phyloP scores from a whole-genome alignment of 2,113 vertebrate genomes.

The Butorides virescens region DNA sequence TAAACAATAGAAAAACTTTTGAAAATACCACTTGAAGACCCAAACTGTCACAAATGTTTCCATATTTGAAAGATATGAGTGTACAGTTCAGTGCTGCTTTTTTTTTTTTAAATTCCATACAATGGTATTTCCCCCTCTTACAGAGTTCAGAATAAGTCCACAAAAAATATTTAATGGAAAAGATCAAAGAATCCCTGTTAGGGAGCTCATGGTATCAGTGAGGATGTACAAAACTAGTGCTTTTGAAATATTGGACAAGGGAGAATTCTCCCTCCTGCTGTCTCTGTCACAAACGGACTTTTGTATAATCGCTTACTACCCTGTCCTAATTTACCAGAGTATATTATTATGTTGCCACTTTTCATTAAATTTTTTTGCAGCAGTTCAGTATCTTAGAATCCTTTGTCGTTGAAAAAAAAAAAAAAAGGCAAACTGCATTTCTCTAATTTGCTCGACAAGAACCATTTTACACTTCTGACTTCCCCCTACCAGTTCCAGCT shows the following conservation, averaged over 20 bases:
- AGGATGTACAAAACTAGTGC: constrained; percentile 36
- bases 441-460: constrained; percentile 26
- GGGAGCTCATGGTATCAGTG: constrained; percentile 31
- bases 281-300: constrained; percentile 66
- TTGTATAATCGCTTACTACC: constrained; percentile 60
- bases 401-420: background rate
- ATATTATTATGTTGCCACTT: constrained; percentile 59
- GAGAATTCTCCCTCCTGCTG: constrained; percentile 60
- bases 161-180: constrained; percentile 60
- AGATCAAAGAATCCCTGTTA: constrained; percentile 64
- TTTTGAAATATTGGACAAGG: constrained; percentile 67
- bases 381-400: background rate
- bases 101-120: background rate
- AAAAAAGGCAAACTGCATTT: background rate
- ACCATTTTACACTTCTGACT: constrained; percentile 22
- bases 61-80: background rate
- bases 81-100: background rate
- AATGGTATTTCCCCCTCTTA: constrained; percentile 25
- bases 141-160: constrained; percentile 47
- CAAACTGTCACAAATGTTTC: constrained; percentile 33
- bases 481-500: background rate
- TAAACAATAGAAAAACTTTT: constrained; percentile 42
- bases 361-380: constrained; percentile 41
- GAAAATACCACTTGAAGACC: background rate
- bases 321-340: constrained; percentile 67